Evolutionary conservation across 1,140 invertebrate species (phyloP), one percentile per base, ranked within the genome.

Genomic region (Drosophila punjabiensis): DNA sequence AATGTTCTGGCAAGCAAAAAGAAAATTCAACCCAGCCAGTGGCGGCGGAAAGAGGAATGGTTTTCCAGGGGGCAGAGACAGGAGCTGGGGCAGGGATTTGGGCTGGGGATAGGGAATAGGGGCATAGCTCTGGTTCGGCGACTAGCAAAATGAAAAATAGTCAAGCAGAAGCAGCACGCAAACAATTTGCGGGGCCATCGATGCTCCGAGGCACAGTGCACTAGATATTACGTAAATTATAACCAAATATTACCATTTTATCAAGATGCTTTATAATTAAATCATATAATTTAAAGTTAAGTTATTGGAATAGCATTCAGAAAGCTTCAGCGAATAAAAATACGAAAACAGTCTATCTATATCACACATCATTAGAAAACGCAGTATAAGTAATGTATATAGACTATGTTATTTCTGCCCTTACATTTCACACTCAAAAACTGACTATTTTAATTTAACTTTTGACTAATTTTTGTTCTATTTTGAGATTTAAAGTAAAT

Each of bases 121-220:
- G 33, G 33, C 68, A 66, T 32, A 45, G 59, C 52, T 43, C 53
- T 37, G 67, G 67, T 73, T 75, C 67, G 73, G 56, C 81, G 65
- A 63, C 76, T 74, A 77, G 71, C 71, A 73, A 88, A 89, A 88
- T 88, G 85, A 88, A 88, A 88, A 88, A 88, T 89, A 88, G 85
- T 88, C 85, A 88, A 88, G 82, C 85, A 64, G 56, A 63, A 82
- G 66, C 77, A 73, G 67, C 65, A 76, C 78, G 78, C 74, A 43
- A 89, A 85, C 81, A 89, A 88, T 88, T 84, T 89, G 70, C 77
- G 69, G 53, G 55, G 60, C 76, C 85, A 85, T 88, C 85, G 81
- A 89, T 85, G 69, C 76, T 45, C 50, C 32, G 48, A 28, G 35
- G 75, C 65, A 76, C 79, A 70, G 60, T 66, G 76, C 32, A 13